Evolutionary conservation across 2,888 invertebrate species (phyloP), one percentile per base, ranked within the genome.

Genomic region (Ctena decussata): DNA sequence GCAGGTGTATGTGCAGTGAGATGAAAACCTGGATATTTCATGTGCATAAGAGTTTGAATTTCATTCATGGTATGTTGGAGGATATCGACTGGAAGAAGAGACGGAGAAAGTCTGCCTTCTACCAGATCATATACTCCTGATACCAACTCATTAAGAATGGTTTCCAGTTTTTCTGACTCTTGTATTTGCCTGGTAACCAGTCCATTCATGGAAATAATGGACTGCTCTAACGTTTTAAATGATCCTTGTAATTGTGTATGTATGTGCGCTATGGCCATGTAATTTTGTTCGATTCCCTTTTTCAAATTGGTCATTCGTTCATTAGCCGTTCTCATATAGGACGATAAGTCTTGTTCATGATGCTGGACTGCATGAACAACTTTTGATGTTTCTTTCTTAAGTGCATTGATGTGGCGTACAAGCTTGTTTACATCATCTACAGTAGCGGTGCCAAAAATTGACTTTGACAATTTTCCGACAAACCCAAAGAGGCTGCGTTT

Each of bases 401-500:
- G 18, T 35, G 35, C 65, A 65, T 65, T 65, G 5, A 65, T 35
- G 21, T 65, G 65, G 12, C 21, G 32, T 18, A 78, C 80, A 27
- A 89, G 37, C 30, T 65, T 74, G 32, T 80, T 65, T 21, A 86
- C 79, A 74, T 89, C 89, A 49, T 80, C 76, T 18, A 69, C 18
- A 30, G 86, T 89, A 0, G 89, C 86, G 6, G 84, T 84, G 0
- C 85, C 82, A 79, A 89, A 84, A 0, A 89, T 39, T 32, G 76
- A 70, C 72, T 81, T 82, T 1, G 84, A 86, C 12, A 86, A 72
- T 21, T 78, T 39, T 1, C 89, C 83, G 18, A 84, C 78, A 65
- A 89, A 86, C 6, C 82, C 80, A 24, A 86, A 74, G 0, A 86
- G 30, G 21, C 80, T 57, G 18, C 82, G 35, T 30, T 70, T 72